Conservation (phyloP, 2,113 vertebrate genomes). For the Microcebus griseorufus region DNA sequence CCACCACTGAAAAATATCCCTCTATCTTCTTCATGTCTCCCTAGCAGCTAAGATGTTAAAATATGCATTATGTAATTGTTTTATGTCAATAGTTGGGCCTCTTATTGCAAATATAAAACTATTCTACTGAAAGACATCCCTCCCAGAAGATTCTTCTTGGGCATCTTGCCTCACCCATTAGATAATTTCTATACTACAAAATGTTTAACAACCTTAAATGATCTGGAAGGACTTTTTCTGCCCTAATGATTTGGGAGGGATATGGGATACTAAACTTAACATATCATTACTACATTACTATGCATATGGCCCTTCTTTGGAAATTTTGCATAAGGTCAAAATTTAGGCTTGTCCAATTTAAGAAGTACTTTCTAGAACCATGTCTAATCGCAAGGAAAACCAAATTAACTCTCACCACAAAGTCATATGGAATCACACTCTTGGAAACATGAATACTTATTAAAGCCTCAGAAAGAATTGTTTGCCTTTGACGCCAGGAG, state of each 20-base stretch:
- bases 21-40: neutral
- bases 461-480: constrained; percentile 62
- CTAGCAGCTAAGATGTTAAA: constrained; percentile 13
- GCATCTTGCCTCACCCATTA: neutral
- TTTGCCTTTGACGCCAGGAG: constrained; percentile 67
- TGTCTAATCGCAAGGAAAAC: constrained; percentile 74
- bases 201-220: neutral
- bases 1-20: neutral
- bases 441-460: constrained; percentile 50
- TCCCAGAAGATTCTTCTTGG: neutral
- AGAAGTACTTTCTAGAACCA: constrained; percentile 68
- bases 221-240: neutral
- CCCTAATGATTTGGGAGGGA: neutral
- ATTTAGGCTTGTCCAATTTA: constrained; percentile 54
- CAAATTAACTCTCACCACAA: constrained; percentile 65
- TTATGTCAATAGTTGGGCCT: constrained; percentile 4
- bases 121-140: neutral
- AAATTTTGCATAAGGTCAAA: constrained; percentile 26
- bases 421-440: constrained; percentile 54
- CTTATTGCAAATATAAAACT: neutral
- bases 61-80: neutral
- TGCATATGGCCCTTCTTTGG: neutral
- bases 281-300: neutral
- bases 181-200: neutral
- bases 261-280: neutral